Percentiles rank a stretch among this genome's conserved stretches.
phyloP scores from a whole-genome alignment of 2,888 invertebrate species.

The Cryptocephalus moraei region DNA sequence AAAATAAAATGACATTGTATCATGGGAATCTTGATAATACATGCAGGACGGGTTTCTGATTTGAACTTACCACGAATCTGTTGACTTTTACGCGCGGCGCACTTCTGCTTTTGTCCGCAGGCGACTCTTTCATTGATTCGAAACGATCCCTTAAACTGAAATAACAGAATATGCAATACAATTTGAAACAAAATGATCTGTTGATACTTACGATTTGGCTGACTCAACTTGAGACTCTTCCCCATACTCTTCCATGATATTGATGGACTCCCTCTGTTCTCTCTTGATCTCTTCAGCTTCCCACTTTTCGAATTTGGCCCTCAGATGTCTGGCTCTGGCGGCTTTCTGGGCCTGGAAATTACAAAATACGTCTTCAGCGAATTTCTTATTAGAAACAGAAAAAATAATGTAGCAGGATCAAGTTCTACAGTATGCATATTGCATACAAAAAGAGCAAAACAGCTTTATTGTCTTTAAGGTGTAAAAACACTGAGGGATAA shows the following conservation, averaged over 20 bases:
- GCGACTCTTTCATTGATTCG: slow-evolving; percentile 65
- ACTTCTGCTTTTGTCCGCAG: slow-evolving; percentile 38
- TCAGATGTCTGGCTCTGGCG: slow-evolving; percentile 72
- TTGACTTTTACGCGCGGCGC: slow-evolving; percentile 65
- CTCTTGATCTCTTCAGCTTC: slow-evolving; percentile 55
- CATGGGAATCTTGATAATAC: slow-evolving; percentile 1
- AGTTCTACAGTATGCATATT: no score
- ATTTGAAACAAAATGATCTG: not conserved
- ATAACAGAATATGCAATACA: not conserved
- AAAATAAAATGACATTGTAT: slow-evolving; percentile 4
- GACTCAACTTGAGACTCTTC: slow-evolving; percentile 74
- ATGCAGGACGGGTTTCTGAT: no score
- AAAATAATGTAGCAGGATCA: no score
- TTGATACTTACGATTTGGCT: slow-evolving; percentile 57
- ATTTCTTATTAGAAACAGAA: no score
- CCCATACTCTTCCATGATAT: slow-evolving; percentile 36
- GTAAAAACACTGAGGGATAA: no score
- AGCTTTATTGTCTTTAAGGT: no score
- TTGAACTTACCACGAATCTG: slow-evolving; percentile 77
- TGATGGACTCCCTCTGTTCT: slow-evolving; percentile 36
- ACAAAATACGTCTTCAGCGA: not conserved
- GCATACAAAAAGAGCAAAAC: no score
- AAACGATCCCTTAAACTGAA: slow-evolving; percentile 73
- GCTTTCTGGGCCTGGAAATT: slow-evolving; percentile 54
- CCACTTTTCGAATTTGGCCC: slow-evolving; percentile 85